phyloP scores from a whole-genome alignment of 2,888 invertebrate species.

The Epistrophe eligans region DNA sequence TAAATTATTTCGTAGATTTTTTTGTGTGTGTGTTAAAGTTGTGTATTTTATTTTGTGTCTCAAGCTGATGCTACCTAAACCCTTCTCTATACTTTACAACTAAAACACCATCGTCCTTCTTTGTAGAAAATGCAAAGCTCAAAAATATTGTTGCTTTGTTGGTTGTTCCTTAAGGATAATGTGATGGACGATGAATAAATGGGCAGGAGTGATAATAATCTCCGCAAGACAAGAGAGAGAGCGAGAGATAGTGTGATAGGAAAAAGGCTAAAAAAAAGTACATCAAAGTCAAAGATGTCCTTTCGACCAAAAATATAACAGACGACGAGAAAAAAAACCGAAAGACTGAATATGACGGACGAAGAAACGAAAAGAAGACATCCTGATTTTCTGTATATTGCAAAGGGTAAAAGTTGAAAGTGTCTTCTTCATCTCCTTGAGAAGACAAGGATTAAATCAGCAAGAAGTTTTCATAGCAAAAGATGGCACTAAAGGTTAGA shows the following conservation, averaged over 20 bases:
- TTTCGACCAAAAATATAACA: slow-evolving; percentile 6
- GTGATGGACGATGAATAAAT: slow-evolving; percentile 58
- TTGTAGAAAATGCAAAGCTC: slow-evolving; percentile 43
- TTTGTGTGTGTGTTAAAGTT: slow-evolving; percentile 11
- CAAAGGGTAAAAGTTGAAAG: slow-evolving; percentile 45
- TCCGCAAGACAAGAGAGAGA: not conserved
- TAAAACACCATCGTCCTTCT: slow-evolving; percentile 7
- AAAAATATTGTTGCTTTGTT: slow-evolving; percentile 51
- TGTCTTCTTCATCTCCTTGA: slow-evolving; percentile 42
- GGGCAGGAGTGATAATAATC: slow-evolving; percentile 42
- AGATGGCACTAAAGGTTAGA: slow-evolving; percentile 11
- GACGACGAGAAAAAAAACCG: not conserved
- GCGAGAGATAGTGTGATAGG: not conserved
- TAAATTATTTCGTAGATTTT: slow-evolving; percentile 61
- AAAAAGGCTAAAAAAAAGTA: slow-evolving; percentile 25
- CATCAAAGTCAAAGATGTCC: slow-evolving; percentile 68
- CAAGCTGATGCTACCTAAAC: slow-evolving; percentile 32
- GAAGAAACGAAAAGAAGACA: not conserved
- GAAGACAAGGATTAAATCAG: slow-evolving; percentile 54
- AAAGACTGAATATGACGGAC: slow-evolving; percentile 38
- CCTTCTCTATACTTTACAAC: not conserved
- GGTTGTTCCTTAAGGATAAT: slow-evolving; percentile 47
- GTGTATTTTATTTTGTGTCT: not conserved
- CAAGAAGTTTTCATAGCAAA: slow-evolving; percentile 26
- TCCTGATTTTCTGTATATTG: slow-evolving; percentile 16